These are phyloP conservation scores for Anolis apletophallus DNA, from an alignment of 2,797 vertebrate genomes.

Conservation along the genomic window DNA sequence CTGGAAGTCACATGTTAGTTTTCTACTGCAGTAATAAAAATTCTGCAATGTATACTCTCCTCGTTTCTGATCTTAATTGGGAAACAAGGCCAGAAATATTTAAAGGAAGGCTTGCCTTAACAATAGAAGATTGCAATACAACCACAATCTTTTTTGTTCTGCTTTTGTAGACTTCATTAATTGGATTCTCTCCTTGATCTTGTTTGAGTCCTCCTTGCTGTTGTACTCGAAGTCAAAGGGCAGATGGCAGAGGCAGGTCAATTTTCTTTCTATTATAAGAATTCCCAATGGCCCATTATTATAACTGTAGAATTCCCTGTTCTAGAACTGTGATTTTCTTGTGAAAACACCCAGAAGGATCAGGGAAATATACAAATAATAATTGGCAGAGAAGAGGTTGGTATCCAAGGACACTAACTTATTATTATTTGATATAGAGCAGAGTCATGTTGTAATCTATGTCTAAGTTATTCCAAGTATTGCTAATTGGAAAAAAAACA, in stretches of 20 bases:
- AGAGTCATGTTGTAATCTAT: neutral
- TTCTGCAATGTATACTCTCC: too few relatives aligned
- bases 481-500: neutral
- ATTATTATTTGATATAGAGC: too few relatives aligned
- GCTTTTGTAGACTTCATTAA: neutral
- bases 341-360: neutral
- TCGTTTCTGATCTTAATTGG: too few relatives aligned
- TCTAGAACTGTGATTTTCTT: slow-evolving; percentile 15
- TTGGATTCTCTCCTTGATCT: rapidly evolving
- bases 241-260: neutral
- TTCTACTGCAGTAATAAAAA: too few relatives aligned
- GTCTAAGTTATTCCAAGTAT: neutral
- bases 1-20: too few relatives aligned
- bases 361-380: neutral
- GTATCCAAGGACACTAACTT: neutral
- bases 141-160: neutral
- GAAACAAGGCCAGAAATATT: too few relatives aligned
- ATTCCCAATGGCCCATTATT: slow-evolving; percentile 32
- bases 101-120: too few relatives aligned
- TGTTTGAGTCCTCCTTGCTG: slow-evolving; percentile 36
- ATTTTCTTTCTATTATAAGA: neutral
- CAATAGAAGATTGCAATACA: neutral
- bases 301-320: slow-evolving; percentile 20
- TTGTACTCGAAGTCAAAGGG: slow-evolving; percentile 16
- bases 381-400: neutral